Evolutionary conservation across 2,113 vertebrate genomes (phyloP), one percentile per base, ranked within the genome.

Genomic region (Carassius gibelio): DNA sequence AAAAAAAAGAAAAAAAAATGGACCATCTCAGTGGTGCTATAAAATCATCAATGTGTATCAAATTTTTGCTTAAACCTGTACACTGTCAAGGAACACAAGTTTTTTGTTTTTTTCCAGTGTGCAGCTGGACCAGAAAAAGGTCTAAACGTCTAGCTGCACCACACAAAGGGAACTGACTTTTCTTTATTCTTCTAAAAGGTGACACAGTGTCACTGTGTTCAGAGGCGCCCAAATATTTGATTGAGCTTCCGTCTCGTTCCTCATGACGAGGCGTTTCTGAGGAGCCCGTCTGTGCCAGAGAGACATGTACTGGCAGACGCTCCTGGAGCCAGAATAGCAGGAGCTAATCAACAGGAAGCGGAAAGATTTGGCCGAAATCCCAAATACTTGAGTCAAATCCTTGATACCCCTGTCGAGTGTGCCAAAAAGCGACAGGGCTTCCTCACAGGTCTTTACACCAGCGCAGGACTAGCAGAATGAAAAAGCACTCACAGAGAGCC

Each of bases 151-250:
- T 59, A 36, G 19, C 11, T 5, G 21, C 30, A 23, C 34, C 26
- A 13, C n/a, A 21, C 7, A 61, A 59, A 78, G 13, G 19, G 19
- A 61, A 21, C 17, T 8, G 52, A 36, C 68, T 71, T 71, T 62
- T 79, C 10, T 62, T 23, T 42, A 42, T 61, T 42, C 30, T 61
- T 36, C 1, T 78, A 90, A 84, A 90, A 26, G 61, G 81, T 86
- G 91, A 89, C 90, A 90, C 77, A 79, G 2, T 91, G 91, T 89
- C 89, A 88, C 78, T 2, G 78, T 89, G 88, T 87, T 89, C 88
- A 87, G 89, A 88, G 89, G 75, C 88, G 57, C 87, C 86, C 85
- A 72, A 90, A 91, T 82, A 87, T 92, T 90, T 92, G 91, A 92
- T 89, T 89, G 88, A 91, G 89, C 81, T 83, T 55, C 82, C 89